A percentile compares a stretch with the other conserved stretches of the same genome.
Conservation (phyloP, 2,797 vertebrate genomes). For the Muscicapa comitata region DNA sequence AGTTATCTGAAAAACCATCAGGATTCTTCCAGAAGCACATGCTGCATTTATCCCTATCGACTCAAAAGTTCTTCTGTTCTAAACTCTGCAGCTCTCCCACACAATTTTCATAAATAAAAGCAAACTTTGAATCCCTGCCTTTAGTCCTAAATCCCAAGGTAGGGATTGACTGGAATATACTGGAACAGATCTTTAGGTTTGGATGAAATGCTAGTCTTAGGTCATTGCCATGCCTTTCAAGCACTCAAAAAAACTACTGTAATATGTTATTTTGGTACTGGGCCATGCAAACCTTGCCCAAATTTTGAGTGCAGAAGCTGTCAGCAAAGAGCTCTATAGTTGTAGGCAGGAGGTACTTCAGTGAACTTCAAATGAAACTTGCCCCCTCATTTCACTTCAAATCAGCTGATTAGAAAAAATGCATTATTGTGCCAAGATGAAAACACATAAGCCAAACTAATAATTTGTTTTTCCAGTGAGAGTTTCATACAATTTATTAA, state of each 20-base stretch:
- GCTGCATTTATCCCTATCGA: background rate
- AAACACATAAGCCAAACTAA: background rate
- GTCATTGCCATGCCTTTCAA: conserved; percentile 5
- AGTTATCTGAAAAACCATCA: background rate
- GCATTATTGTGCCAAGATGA: background rate
- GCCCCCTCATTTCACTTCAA: background rate
- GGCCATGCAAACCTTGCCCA: conserved; percentile 7
- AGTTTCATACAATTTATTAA: background rate
- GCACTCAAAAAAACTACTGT: background rate
- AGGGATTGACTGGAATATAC: conserved; percentile 59
- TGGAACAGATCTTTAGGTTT: conserved; percentile 46
- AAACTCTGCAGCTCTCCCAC: background rate
- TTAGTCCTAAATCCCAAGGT: conserved; percentile 53
- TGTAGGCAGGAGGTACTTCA: background rate
- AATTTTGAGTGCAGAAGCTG: background rate
- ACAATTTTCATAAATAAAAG: conserved; percentile 6
- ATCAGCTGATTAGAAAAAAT: conserved; percentile 34
- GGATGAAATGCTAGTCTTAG: conserved; percentile 28
- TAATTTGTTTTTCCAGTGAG: conserved; percentile 8
- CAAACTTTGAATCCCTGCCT: conserved; percentile 31
- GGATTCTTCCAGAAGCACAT: background rate
- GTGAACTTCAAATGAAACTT: background rate
- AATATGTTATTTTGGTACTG: conserved; percentile 30
- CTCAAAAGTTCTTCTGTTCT: background rate
- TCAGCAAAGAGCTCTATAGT: background rate